Percentiles rank a stretch among this genome's conserved stretches.
phyloP scores from a whole-genome alignment of 2,888 invertebrate genomes.

The Drosophila affinis region DNA sequence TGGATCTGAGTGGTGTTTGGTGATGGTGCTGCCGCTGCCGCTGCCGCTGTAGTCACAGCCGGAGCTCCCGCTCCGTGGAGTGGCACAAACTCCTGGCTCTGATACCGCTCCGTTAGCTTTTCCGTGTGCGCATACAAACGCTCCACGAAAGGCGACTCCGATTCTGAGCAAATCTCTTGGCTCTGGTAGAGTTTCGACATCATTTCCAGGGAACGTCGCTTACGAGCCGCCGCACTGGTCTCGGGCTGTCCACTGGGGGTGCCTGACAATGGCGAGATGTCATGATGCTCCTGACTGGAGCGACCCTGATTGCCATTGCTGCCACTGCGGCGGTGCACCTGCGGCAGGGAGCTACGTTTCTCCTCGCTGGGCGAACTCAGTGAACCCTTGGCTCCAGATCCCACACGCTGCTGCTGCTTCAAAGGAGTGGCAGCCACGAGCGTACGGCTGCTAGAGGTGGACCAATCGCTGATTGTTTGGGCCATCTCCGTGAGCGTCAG shows the following conservation, averaged over 20 bases:
- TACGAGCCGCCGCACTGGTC: constrained; percentile 80
- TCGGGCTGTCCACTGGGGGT: constrained; percentile 56
- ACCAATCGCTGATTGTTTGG: constrained; percentile 93
- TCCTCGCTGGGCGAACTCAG: constrained; percentile 76
- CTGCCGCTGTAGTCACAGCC: constrained; percentile 25
- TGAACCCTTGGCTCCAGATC: constrained; percentile 63
- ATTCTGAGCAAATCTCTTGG: constrained; percentile 85
- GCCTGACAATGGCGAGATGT: constrained; percentile 5
- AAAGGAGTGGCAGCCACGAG: constrained; percentile 86
- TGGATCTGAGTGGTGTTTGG: constrained; percentile 39
- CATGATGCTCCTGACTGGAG: constrained; percentile 57
- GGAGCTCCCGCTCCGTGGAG: constrained; percentile 67
- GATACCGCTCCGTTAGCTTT: constrained; percentile 87
- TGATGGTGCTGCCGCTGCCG: constrained; percentile 18
- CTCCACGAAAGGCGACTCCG: constrained; percentile 85
- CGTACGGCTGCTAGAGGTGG: constrained; percentile 91
- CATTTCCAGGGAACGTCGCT: constrained; percentile 85
- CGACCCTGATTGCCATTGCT: constrained; percentile 75
- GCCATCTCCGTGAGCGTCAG: constrained; percentile 88
- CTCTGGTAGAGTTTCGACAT: constrained; percentile 86
- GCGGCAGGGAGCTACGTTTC: constrained; percentile 76
- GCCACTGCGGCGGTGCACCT: constrained; percentile 79
- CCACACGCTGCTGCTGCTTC: constrained; percentile 81
- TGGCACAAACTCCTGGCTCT: constrained; percentile 87
- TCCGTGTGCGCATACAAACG: constrained; percentile 87